Evolutionary conservation across 1,140 invertebrate genomes (phyloP), one percentile per base, ranked within the genome.

Genomic region (Venustaconcha ellipsiformis): DNA sequence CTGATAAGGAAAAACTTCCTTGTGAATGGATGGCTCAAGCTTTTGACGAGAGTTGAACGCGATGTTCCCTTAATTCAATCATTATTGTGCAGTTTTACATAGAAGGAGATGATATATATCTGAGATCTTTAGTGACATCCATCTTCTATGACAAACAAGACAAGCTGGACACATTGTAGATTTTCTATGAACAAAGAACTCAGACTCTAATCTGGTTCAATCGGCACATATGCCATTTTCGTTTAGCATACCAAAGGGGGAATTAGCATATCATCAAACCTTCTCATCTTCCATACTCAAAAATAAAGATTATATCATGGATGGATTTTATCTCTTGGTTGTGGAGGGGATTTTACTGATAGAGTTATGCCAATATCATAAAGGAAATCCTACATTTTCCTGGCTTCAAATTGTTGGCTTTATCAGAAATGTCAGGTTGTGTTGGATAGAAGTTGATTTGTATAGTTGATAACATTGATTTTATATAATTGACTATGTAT

Each of bases 381-480:
- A 48, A 48, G 8, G 37, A 48, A 48, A 48, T 48, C 37, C 37
- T 48, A 48, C 37, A 48, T 48, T 48, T 48, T 48, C 37, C 37
- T 48, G 37, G 37, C 37, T 48, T 48, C 37, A 48, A 48, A 48
- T 48, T 6, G 37, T 48, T 48, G 37, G 58, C 57, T 48, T 62
- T 77, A 68, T 72, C 70, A 30, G 63, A 77, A 72, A 70, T 64
- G 59, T 77, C 75, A 67, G 75, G 57, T 26, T 55, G 69, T 72
- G 62, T 60, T 62, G 72, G 70, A 77, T 77, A 60, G 48, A 70
- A 57, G 60, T 20, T 63, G 62, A 77, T 77, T 77, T 77, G 75
- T 70, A 77, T 77, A 77, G 68, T 70, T 67, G 75, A 72, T 77
- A 72, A 77, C 72, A 77, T 77, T 77, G 75, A 77, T 77, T 77